Base-by-base conservation (phyloP, 2,888 invertebrate genomes). In the Xanthia togata region DNA sequence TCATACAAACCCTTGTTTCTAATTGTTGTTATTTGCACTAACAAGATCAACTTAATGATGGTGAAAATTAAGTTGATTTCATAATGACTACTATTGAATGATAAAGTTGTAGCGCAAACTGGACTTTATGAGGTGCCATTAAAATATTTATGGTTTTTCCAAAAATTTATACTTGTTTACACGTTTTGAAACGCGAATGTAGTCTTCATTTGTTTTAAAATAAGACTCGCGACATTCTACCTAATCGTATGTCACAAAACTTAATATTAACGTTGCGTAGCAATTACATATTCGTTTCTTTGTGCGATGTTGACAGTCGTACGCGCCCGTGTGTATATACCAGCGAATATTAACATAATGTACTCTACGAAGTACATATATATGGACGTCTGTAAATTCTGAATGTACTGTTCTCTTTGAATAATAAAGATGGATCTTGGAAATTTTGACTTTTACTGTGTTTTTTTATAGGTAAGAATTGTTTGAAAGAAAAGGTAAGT, bases 231-330 rank as follows among this genome's bases (percentile, higher is more conserved):
- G 0, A 44, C 8, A 68, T 63, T 14, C 38, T 62, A 38, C 38
- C 6, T 1, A 12, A 0, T 38, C 23, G 68, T 82, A 26, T 69
- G 41, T 69, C 55, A 71, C 41, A 12, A 38, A 47, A 72, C 41
- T 82, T 57, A 65, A 69, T 71, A 76, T 76, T 62, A 76, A 59
- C 41, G 64, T 69, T 17, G 60, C 41, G 47, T 69, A 64, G 53
- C 71, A 72, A 81, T 81, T 82, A 72, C 41, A 50, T 44, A 67
- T 73, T 44, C 65, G 41, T 60, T 41, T 67, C 72, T 81, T 59
- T 81, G 64, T 57, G 14, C 14, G n/a, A 57, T n/a, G 57, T 31
- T 60, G 26, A 5, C 20, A 63, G 69, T 60, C 26, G 38, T 35
- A 11, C 41, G 31, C 64, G 47, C 4, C 53, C 5, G 65, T 76